These are phyloP conservation scores for Bactericera cockerelli DNA, from an alignment of 1,140 invertebrate species.

Conservation along the genomic window DNA sequence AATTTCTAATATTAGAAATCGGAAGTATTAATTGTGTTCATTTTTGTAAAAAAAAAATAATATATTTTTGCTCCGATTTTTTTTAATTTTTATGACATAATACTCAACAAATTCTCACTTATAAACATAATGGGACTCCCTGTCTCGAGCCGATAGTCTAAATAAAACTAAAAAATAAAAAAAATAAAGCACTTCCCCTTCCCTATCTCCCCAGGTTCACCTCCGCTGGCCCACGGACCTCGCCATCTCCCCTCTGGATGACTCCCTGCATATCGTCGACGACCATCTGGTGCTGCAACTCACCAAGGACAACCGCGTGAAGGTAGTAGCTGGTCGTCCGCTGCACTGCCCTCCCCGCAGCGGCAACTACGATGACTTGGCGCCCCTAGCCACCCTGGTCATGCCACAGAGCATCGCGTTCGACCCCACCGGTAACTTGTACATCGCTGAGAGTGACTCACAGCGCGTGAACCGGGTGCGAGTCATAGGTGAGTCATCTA, in stretches of 20 bases:
- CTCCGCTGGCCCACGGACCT: constrained; percentile 88
- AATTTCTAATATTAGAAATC: too few relatives aligned
- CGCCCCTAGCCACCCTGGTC: constrained; percentile 74
- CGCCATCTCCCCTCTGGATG: constrained; percentile 83
- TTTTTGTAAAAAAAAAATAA: too few relatives aligned
- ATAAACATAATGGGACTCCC: too few relatives aligned
- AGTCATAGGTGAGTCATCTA: constrained; percentile 46
- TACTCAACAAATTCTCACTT: too few relatives aligned
- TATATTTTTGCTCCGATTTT: too few relatives aligned
- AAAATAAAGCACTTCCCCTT: too few relatives aligned
- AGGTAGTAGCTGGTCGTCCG: constrained; percentile 80
- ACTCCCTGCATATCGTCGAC: constrained; percentile 87
- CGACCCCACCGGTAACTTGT: constrained; percentile 84
- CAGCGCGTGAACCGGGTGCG: constrained; percentile 85
- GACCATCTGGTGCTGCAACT: constrained; percentile 88
- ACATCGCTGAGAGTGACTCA: constrained; percentile 87
- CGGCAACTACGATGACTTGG: constrained; percentile 43
- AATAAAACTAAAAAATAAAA: too few relatives aligned
- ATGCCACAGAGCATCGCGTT: constrained; percentile 90
- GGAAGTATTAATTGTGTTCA: too few relatives aligned
- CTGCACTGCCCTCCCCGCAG: constrained; percentile 67
- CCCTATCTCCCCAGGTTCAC: constrained; percentile 50
- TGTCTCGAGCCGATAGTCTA: too few relatives aligned
- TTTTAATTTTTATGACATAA: too few relatives aligned
- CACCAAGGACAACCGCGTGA: constrained; percentile 74